Percentiles rank a stretch among this genome's conserved stretches.
Conservation (phyloP, 2,113 vertebrate genomes). For the Astatotilapia flaviijosephi region DNA sequence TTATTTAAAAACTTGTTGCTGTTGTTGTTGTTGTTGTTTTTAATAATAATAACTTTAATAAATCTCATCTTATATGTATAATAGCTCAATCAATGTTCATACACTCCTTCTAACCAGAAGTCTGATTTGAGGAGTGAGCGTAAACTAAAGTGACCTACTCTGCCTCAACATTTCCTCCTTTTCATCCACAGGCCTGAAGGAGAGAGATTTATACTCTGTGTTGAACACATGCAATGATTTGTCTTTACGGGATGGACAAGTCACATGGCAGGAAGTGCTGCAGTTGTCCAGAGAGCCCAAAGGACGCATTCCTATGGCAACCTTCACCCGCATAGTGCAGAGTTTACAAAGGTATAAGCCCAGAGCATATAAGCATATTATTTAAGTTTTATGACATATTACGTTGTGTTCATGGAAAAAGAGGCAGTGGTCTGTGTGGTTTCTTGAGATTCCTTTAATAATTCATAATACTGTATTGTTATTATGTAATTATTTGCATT, state of each 20-base stretch:
- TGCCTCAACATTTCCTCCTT: not conserved
- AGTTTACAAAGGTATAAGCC: slow-evolving; percentile 69
- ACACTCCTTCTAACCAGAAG: not conserved
- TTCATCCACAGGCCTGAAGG: slow-evolving; percentile 70
- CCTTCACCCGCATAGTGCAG: slow-evolving; percentile 72
- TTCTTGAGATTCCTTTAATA: not conserved
- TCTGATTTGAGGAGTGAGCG: not conserved
- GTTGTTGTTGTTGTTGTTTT: not conserved
- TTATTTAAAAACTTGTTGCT: not conserved
- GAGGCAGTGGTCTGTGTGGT: not conserved
- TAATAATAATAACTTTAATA: not conserved
- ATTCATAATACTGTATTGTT: not conserved
- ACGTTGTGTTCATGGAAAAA: not conserved
- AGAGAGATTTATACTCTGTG: slow-evolving; percentile 75
- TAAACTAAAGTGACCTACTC: not conserved
- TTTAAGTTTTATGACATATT: fast-evolving
- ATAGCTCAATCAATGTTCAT: not conserved
- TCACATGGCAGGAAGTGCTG: slow-evolving; percentile 69
- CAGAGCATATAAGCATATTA: not conserved
- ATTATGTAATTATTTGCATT: not conserved
- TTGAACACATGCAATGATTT: slow-evolving; percentile 71
- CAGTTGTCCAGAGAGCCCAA: slow-evolving; percentile 45
- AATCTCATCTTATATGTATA: not conserved
- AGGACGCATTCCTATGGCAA: slow-evolving; percentile 71
- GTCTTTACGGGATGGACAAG: not conserved